Evolutionary conservation across 2,113 vertebrate genomes (phyloP).

Genomic region (Grammomys surdaster): DNA sequence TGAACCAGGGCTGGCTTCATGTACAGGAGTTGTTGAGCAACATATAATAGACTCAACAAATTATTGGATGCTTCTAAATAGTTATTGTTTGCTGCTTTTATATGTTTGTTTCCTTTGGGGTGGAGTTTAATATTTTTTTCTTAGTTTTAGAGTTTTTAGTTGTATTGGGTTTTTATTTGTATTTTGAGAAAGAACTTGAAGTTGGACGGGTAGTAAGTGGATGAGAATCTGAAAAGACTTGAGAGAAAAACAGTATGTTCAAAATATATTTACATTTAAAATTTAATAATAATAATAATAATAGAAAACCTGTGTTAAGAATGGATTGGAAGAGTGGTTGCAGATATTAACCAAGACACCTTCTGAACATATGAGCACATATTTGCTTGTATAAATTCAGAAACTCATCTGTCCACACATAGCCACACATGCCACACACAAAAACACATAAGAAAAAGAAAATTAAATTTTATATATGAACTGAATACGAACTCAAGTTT

Average conservation of each 20-base stretch:
- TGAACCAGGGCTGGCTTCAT: background rate
- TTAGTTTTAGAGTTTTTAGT: background rate
- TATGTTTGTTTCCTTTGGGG: background rate
- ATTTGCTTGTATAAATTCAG: background rate
- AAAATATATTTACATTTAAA: background rate
- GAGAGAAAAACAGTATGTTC: background rate
- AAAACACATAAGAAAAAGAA: background rate
- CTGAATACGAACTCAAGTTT: background rate
- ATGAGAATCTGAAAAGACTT: background rate
- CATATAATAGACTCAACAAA: background rate
- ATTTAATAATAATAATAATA: background rate
- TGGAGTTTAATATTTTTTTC: background rate
- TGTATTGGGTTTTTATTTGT: background rate
- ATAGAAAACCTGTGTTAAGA: background rate
- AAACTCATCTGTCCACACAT: background rate
- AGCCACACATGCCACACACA: background rate
- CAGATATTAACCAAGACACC: background rate
- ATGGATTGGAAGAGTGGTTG: background rate
- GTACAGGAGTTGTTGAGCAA: background rate
- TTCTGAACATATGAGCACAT: background rate
- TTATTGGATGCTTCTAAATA: background rate
- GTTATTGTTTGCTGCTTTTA: background rate
- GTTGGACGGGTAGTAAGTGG: background rate
- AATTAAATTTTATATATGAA: background rate
- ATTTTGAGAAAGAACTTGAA: too few relatives aligned